Percentiles rank a stretch among this genome's conserved stretches.
phyloP scores from a whole-genome alignment of 2,888 invertebrate species.

The Drosophila cognata region DNA sequence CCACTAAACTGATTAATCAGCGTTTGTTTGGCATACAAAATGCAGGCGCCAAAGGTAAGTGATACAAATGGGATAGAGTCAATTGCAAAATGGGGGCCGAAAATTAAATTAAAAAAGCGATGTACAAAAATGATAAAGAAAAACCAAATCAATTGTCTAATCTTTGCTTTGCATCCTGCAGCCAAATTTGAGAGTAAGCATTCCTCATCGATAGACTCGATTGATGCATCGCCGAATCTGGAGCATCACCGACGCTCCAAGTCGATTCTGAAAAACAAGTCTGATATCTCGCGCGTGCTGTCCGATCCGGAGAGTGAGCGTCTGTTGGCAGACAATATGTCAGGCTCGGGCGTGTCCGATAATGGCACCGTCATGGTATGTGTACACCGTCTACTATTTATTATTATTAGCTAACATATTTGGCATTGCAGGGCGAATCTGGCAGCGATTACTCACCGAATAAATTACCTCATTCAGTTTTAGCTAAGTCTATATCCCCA shows the following conservation, averaged over 20 bases:
- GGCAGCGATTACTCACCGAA: slow-evolving; percentile 89
- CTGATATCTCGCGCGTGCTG: slow-evolving; percentile 87
- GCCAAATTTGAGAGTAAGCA: slow-evolving; percentile 87
- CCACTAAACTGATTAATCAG: slow-evolving; percentile 90
- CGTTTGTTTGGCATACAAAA: slow-evolving; percentile 89
- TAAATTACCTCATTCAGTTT: slow-evolving; percentile 85
- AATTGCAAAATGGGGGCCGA: background rate
- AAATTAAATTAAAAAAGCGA: background rate
- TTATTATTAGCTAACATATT: background rate
- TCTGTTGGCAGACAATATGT: slow-evolving; percentile 89
- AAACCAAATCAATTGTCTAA: too few species aligned
- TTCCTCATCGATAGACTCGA: slow-evolving; percentile 89
- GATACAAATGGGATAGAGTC: background rate
- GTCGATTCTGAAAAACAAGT: slow-evolving; percentile 91
- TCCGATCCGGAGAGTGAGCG: slow-evolving; percentile 91
- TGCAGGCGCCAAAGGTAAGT: slow-evolving; percentile 83
- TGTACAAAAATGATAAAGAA: rapidly evolving
- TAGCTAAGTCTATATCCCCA: slow-evolving; percentile 85
- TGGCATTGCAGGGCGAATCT: slow-evolving; percentile 87
- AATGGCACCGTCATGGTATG: slow-evolving; percentile 85
- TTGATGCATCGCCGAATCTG: slow-evolving; percentile 88
- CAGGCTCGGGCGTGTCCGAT: slow-evolving; percentile 87
- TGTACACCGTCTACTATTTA: rapidly evolving
- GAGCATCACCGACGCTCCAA: slow-evolving; percentile 89
- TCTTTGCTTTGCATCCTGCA: slow-evolving; percentile 49